phyloP scores from a whole-genome alignment of 37 sponge, comb jelly and placozoan genomes.

The Axinella damicornis region DNA sequence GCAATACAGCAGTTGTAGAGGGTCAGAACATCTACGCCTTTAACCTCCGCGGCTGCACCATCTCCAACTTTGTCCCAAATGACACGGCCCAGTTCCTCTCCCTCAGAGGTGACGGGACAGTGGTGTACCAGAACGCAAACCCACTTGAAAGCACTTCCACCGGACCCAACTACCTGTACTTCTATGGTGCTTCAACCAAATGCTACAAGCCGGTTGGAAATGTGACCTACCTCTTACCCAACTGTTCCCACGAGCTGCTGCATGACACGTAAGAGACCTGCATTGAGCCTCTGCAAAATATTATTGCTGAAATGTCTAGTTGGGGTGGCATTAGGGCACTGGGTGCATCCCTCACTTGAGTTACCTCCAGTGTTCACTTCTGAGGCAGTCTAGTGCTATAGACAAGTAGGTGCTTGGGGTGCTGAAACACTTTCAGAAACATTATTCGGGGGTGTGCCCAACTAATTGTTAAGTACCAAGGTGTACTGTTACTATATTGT shows the following conservation, averaged over 20 bases:
- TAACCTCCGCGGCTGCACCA: conserved; percentile 54
- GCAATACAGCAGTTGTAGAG: conserved; percentile 48
- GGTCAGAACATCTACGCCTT: conserved; percentile 56
- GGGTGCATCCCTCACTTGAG: too few relatives aligned
- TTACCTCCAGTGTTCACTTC: too few relatives aligned
- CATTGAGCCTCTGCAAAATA: neutral
- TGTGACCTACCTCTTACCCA: conserved; percentile 75
- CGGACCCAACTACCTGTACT: conserved; percentile 67
- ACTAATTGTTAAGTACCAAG: too few relatives aligned
- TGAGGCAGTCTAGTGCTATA: too few relatives aligned
- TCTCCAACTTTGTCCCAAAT: conserved; percentile 61
- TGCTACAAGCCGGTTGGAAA: conserved; percentile 75
- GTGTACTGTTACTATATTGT: too few relatives aligned
- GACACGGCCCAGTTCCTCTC: conserved; percentile 3
- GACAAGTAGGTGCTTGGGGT: too few relatives aligned
- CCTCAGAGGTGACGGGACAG: conserved; percentile 8
- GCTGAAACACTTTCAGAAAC: too few relatives aligned
- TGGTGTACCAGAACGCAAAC: neutral
- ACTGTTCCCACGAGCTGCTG: conserved; percentile 73
- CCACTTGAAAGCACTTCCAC: conserved; percentile 51
- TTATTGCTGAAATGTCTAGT: too few relatives aligned
- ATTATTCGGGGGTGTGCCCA: too few relatives aligned
- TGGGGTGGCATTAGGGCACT: too few relatives aligned
- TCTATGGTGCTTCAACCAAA: conserved; percentile 80
- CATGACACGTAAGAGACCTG: conserved; percentile 47